Conservation (phyloP, 2,797 vertebrate species). For the Falco berigora region DNA sequence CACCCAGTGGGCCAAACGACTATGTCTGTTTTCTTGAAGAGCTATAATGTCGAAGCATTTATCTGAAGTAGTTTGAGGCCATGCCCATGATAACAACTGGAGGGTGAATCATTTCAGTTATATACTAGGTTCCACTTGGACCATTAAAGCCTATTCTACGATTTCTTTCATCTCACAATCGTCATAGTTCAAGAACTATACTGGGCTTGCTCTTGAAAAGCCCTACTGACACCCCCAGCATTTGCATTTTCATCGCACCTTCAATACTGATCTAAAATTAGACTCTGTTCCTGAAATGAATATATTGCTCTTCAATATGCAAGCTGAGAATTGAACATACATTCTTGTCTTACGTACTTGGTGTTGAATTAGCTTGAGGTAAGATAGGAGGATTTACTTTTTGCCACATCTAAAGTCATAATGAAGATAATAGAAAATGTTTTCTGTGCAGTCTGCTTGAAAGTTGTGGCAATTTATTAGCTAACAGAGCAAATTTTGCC, state of each 20-base stretch:
- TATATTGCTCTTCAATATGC: neutral
- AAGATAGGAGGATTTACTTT: constrained; percentile 33
- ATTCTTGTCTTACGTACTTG: constrained; percentile 46
- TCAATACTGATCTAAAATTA: constrained; percentile 11
- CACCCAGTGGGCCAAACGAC: neutral
- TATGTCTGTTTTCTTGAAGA: neutral
- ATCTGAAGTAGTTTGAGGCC: neutral
- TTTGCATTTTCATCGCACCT: neutral
- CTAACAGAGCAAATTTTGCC: constrained; percentile 29
- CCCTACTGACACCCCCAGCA: neutral
- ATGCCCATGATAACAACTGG: neutral
- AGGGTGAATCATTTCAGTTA: neutral
- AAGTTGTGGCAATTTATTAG: constrained; percentile 20
- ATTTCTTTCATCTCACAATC: neutral
- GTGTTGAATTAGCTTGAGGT: constrained; percentile 43
- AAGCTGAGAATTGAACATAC: constrained; percentile 27
- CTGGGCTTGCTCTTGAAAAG: neutral
- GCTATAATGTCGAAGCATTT: neutral
- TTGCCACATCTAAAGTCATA: constrained; percentile 40
- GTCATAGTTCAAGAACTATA: neutral
- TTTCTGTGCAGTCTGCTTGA: constrained; percentile 14
- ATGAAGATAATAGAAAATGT: constrained; percentile 37
- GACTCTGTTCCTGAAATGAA: constrained; percentile 34
- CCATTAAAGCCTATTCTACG: neutral
- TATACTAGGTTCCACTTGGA: neutral